Base-by-base conservation (phyloP, 2,888 invertebrate species). In the Tiliacea citrago region DNA sequence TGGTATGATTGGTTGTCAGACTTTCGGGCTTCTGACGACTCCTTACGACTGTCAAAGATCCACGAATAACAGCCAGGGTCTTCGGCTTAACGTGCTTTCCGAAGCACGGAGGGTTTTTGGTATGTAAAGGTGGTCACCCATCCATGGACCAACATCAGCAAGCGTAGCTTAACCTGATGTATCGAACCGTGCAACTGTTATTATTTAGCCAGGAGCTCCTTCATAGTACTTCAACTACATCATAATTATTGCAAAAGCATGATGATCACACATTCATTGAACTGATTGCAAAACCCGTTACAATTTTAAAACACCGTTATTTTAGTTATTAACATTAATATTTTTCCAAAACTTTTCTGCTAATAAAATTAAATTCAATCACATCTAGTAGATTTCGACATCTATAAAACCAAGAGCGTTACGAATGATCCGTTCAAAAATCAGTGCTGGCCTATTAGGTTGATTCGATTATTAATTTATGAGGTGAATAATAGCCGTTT, bases 401-500 rank as follows among this genome's bases (percentile, higher is more conserved):
- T 90, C 90, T 70, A 79, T 83, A 88, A 87, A 90, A 86, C 88
- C 85, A 88, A 89, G 85, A 91, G 89, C 94, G 91, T 93, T 88
- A 86, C 92, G 90, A 95, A 95, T 92, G 91, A 88, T 88, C 90
- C 94, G 93, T 94, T 94, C 94, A 92, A 92, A 93, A 94, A 95
- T 96, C 95, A 88, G 94, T 90, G 86, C 87, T 91, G 94, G 95
- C 94, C 95, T 93, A 96, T 96, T 95, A 95, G 90, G 91, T 92
- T 92, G 92, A 95, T 95, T 95, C 94, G 93, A 95, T 95, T 94
- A 94, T 90, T 94, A 94, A 96, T 96, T 95, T 95, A 96, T 94
- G 93, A 94, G 94, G 95, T 94, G 94, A 93, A 92, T 94, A 96
- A 96, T 95, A 90, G 91, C 91, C 92, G 91, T 92, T 88, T 91